Base-by-base conservation (phyloP, 2,113 vertebrate genomes). In the Calonectris borealis region DNA sequence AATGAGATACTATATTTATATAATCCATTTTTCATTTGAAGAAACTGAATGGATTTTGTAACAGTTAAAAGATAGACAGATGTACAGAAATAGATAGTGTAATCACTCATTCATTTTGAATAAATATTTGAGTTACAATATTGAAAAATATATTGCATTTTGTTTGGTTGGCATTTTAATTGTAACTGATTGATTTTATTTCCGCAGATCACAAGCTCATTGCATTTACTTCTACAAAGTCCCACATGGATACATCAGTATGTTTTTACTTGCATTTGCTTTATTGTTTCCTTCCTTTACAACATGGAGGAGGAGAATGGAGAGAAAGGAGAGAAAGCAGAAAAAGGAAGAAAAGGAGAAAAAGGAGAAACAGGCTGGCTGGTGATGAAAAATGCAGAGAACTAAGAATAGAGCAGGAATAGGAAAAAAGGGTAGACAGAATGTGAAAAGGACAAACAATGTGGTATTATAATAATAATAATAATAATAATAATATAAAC, bases 1-100 rank as follows among this genome's bases (percentile, higher is more conserved):
- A 86, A 96, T 82, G 9, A 64, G 86, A 78, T 75, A 22, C 18
- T 40, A 12, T 46, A 73, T 83, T 84, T 75, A 48, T 70, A 64
- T 13, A 96, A 75, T 49, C 44, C 14, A 86, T 88, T 92, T 94
- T 89, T 86, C 34, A 71, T 86, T 68, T 81, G 65, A 86, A 86
- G 61, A 83, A 64, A 60, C 4, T 7, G 10, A 71, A 70, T 48
- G 11, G 6, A 64, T 88, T 91, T 66, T 79, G 4, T 36, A 52
- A 36, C 10, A 49, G 10, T 81, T 71, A 83, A 76, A 91, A 84
- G 9, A 25, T 61, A 90, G 64, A 34, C 8, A 48, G 40, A 60
- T 81, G 19, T n/a, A 82, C 31, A 29, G 65, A 34, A 96, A 86
- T 34, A 68, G 32, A 52, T 66, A 78, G 14, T 55, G 55, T 69